These are phyloP conservation scores for Parauchenoglanis ngamensis DNA, from an alignment of 2,797 vertebrate genomes.

Conservation along the genomic window DNA sequence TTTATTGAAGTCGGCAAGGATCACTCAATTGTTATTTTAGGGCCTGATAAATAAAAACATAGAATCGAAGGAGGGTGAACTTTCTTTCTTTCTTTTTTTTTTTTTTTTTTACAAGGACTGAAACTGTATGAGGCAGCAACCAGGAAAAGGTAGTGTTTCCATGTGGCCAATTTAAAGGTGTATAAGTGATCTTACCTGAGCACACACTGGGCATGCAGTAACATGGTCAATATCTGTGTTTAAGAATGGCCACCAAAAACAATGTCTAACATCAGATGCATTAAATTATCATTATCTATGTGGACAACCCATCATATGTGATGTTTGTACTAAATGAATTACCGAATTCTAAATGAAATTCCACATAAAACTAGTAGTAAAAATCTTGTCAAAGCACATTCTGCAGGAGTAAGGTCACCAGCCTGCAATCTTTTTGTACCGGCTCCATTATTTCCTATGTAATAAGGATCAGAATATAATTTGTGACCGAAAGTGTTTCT, in stretches of 20 bases:
- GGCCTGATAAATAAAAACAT: neutral
- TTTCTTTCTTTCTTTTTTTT: too few species aligned
- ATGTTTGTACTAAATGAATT: neutral
- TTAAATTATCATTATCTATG: neutral
- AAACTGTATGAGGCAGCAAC: neutral
- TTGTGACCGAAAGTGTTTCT: neutral
- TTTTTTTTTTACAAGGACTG: neutral
- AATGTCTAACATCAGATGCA: neutral
- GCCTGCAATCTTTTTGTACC: too few species aligned
- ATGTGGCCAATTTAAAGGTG: neutral
- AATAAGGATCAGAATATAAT: neutral
- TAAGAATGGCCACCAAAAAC: neutral
- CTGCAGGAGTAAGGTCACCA: neutral
- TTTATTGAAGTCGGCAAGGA: neutral
- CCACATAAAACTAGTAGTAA: neutral
- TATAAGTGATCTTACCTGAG: neutral
- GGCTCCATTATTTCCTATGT: too few species aligned
- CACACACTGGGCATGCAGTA: neutral
- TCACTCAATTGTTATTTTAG: neutral
- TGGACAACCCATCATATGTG: neutral
- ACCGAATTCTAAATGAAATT: neutral
- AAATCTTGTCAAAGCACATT: neutral
- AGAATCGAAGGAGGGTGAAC: neutral
- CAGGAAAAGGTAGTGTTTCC: neutral
- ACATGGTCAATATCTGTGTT: neutral